Conservation (phyloP, 2,888 invertebrate genomes). For the Troides helena region DNA sequence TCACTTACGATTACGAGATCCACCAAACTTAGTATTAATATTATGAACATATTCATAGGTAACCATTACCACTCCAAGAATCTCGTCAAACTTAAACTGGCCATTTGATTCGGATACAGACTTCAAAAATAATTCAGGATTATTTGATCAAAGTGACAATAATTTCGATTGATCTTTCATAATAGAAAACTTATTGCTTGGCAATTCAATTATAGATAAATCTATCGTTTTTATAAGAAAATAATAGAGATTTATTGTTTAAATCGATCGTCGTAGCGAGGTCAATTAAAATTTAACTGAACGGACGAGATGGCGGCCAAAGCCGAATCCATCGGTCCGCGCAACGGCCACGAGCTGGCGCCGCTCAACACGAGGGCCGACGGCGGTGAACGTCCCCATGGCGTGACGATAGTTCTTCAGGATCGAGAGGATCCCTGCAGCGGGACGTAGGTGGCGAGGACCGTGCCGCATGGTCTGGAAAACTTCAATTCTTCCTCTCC, state of each 20-base stretch:
- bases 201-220: slow-evolving; percentile 16
- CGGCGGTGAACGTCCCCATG: slow-evolving; percentile 82
- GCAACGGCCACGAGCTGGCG: slow-evolving; percentile 89
- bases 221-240: slow-evolving; percentile 27
- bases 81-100: slow-evolving; percentile 67
- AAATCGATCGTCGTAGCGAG: slow-evolving; percentile 3
- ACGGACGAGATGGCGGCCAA: slow-evolving; percentile 66
- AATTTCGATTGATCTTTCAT: slow-evolving; percentile 27
- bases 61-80: slow-evolving; percentile 68
- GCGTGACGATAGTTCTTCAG: slow-evolving; percentile 90
- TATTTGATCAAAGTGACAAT: slow-evolving; percentile 31
- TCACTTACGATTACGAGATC: slow-evolving; percentile 71
- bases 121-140: background rate
- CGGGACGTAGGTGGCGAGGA: slow-evolving; percentile 78
- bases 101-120: slow-evolving; percentile 38
- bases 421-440: slow-evolving; percentile 83
- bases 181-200: slow-evolving; percentile 25
- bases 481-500: slow-evolving; percentile 93
- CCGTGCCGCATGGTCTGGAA: slow-evolving; percentile 92
- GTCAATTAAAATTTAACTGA: slow-evolving; percentile 30
- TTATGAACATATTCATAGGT: slow-evolving; percentile 75
- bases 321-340: slow-evolving; percentile 77
- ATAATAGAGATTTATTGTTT: slow-evolving; percentile 27
- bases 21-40: slow-evolving; percentile 57
- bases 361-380: slow-evolving; percentile 85